Conservation (phyloP, 1,140 invertebrate genomes). For the Pseudachorutes palmiensis region DNA sequence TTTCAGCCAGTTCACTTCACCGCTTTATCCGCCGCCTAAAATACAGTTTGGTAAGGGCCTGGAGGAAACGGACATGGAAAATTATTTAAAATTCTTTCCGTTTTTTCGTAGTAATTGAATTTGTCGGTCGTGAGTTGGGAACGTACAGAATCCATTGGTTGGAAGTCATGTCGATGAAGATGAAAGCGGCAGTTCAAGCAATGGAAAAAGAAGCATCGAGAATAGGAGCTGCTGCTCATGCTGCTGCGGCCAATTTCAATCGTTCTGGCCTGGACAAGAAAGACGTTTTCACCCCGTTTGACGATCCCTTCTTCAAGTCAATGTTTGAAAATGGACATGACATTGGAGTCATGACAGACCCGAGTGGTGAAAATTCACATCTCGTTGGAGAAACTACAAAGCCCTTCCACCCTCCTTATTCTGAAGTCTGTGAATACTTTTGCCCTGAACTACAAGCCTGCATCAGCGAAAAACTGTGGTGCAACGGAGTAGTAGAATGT, state of each 20-base stretch:
- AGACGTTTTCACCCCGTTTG: constrained; percentile 1
- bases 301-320: constrained; percentile 14
- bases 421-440: constrained; percentile 52
- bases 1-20: constrained; percentile 32
- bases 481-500: constrained; percentile 28
- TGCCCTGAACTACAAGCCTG: constrained; percentile 84
- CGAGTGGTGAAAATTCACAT: constrained; percentile 30
- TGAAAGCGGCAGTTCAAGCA: constrained; percentile 25
- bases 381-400: constrained; percentile 20
- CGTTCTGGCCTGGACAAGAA: constrained; percentile 1
- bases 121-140: constrained; percentile 60
- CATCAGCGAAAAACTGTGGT: constrained; percentile 70
- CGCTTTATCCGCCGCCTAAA: constrained; percentile 26
- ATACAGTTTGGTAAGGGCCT: constrained; percentile 20
- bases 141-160: constrained; percentile 60
- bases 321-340: constrained; percentile 25
- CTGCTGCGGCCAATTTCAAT: background rate
- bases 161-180: constrained; percentile 49
- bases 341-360: background rate
- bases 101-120: constrained; percentile 51
- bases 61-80: background rate
- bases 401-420: background rate
- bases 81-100: constrained; percentile 44
- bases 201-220: constrained; percentile 10
- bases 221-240: background rate